phyloP scores from a whole-genome alignment of 2,797 vertebrate species.

The Vipera ursinii region DNA sequence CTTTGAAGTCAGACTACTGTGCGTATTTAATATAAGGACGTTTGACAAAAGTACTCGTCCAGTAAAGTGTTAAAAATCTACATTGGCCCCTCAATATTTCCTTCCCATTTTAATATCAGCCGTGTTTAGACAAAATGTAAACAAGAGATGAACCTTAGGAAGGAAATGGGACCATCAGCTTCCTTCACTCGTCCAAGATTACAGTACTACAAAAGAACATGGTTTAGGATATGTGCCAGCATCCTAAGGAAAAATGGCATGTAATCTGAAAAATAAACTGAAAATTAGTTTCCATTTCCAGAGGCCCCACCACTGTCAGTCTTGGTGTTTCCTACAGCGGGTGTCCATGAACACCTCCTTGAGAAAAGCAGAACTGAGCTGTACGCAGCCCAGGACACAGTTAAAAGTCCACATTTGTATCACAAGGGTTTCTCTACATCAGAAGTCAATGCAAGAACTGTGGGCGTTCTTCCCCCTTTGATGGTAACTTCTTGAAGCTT shows the following conservation, averaged over 20 bases:
- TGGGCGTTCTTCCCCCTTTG: not conserved
- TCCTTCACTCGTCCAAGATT: conserved; percentile 77
- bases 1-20: conserved; percentile 54
- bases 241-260: conserved; percentile 80
- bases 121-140: conserved; percentile 56
- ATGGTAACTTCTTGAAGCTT: conserved; percentile 1
- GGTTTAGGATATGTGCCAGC: conserved; percentile 78
- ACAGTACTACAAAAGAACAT: conserved; percentile 76
- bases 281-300: conserved; percentile 76
- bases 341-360: conserved; percentile 73
- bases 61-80: conserved; percentile 51
- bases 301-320: conserved; percentile 65
- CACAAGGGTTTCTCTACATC: not conserved
- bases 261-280: conserved; percentile 84
- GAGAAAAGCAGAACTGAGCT: conserved; percentile 17
- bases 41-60: conserved; percentile 58
- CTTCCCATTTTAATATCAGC: conserved; percentile 19
- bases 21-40: conserved; percentile 39
- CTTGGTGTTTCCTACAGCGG: conserved; percentile 46
- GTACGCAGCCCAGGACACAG: not conserved
- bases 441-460: not conserved
- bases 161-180: conserved; percentile 72
- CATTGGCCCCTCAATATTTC: conserved; percentile 35
- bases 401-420: conserved; percentile 11
- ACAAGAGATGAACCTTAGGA: conserved; percentile 70